A percentile compares a stretch with the other conserved stretches of the same genome.
Conservation (phyloP, 2,888 invertebrate genomes). For the Meghimatium bilineatum region DNA sequence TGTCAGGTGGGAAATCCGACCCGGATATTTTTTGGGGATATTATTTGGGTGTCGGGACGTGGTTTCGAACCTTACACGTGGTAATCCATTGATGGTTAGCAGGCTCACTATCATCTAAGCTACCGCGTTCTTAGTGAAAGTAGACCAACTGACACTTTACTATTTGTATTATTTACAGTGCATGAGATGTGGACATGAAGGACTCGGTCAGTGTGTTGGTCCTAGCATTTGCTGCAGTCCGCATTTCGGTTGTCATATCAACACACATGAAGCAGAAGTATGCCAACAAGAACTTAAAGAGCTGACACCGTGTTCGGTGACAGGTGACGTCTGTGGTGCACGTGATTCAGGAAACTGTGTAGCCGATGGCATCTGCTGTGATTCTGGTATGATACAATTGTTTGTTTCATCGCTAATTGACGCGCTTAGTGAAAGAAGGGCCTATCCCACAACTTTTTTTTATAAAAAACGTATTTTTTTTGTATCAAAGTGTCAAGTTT, state of each 20-base stretch:
- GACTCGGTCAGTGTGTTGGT: slow-evolving; percentile 82
- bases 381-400: slow-evolving; percentile 79
- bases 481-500: too few relatives aligned
- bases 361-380: slow-evolving; percentile 82
- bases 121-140: too few relatives aligned
- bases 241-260: slow-evolving; percentile 82
- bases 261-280: slow-evolving; percentile 80
- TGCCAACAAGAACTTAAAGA: slow-evolving; percentile 81
- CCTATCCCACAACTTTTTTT: too few relatives aligned
- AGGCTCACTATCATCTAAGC: too few relatives aligned
- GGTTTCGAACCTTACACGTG: too few relatives aligned
- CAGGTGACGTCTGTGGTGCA: slow-evolving; percentile 79
- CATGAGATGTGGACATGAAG: slow-evolving; percentile 81
- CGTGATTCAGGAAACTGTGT: slow-evolving; percentile 81
- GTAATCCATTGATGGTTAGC: too few relatives aligned
- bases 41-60: too few relatives aligned
- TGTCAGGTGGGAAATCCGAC: too few relatives aligned
- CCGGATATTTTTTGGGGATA: too few relatives aligned
- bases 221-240: slow-evolving; percentile 83
- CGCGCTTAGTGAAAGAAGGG: too few relatives aligned
- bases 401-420: too few relatives aligned
- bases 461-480: too few relatives aligned
- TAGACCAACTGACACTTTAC: neutral
- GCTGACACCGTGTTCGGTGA: slow-evolving; percentile 80
- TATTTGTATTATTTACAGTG: slow-evolving; percentile 79